Evolutionary conservation across 2,888 invertebrate species (phyloP), one percentile per base, ranked within the genome.

Genomic region (Proisotoma minuta): DNA sequence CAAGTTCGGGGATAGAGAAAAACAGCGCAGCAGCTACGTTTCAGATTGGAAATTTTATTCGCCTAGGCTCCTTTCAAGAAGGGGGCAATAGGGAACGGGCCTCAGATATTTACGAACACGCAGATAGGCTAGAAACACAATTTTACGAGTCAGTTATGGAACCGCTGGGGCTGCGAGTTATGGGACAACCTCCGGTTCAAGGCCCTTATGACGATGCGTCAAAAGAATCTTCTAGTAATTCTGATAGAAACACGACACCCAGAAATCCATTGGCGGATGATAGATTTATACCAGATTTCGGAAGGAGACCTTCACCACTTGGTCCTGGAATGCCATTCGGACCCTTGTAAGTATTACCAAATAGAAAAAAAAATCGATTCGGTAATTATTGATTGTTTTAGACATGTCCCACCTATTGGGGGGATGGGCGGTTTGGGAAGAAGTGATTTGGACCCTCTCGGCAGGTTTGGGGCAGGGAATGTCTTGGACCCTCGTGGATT

Each of bases 401-500:
- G 63, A 20, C 47, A 34, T 56, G 51, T 48, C 1, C 63, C 63
- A 43, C 54, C 56, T 10, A 27, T 57, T 22, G 54, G 47, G 18
- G 66, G 57, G 1, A 47, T 27, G 8, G 70, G 70, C 18, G 68
- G 67, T 3, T 48, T 69, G 12, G 71, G 71, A 23, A 28, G 69
- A 2, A 66, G 68, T 4, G 71, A 71, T 59, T 63, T 71, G 26
- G 71, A 71, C 53, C 71, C 71, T 10, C 26, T 69, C 12, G 68
- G 71, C 3, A 57, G 69, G 18, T 49, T 67, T 48, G 69, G 69
- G 2, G 20, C 60, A 18, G 71, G 71, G 22, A 71, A 66, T 63
- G 28, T 71, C 15, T 62, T 66, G 18, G 71, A 71, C 58, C 71
- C 71, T 18, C 51, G 71, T 15, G 71, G 71, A 51, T 69, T 67